phyloP scores from a whole-genome alignment of 2,113 vertebrate species.

The Sarotherodon lohbergeri region DNA sequence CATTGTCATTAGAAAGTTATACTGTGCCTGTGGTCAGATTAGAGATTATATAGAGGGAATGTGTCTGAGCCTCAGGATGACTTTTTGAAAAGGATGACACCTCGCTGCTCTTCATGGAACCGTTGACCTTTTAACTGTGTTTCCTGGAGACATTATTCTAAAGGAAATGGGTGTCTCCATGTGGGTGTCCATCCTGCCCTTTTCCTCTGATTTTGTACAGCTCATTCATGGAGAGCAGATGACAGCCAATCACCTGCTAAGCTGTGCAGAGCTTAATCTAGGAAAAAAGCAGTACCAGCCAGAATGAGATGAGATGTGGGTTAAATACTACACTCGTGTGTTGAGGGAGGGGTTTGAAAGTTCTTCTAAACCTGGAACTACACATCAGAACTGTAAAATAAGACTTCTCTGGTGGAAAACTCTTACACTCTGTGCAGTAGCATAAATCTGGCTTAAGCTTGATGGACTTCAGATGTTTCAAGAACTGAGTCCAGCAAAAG shows the following conservation, averaged over 20 bases:
- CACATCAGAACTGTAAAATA: not conserved
- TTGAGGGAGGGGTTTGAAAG: not conserved
- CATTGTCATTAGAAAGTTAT: not conserved
- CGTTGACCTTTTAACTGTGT: slow-evolving; percentile 34
- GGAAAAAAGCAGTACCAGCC: not conserved
- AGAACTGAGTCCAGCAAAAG: not conserved
- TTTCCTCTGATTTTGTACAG: slow-evolving; percentile 1
- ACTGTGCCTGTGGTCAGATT: not conserved
- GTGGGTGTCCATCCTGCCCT: slow-evolving; percentile 7
- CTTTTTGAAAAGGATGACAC: slow-evolving; percentile 4
- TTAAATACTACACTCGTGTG: not conserved
- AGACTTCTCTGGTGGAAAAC: not conserved
- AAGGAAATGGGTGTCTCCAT: not conserved
- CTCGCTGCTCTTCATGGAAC: not conserved
- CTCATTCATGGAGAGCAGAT: slow-evolving; percentile 7
- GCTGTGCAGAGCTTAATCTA: not conserved
- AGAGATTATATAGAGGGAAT: not conserved
- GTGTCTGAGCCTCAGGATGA: not conserved
- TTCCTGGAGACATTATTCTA: not conserved
- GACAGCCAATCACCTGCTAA: slow-evolving; percentile 4
- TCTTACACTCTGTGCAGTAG: not conserved
- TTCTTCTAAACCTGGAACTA: not conserved
- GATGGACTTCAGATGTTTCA: not conserved
- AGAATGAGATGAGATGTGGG: not conserved
- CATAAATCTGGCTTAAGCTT: not conserved